A percentile compares a stretch with the other conserved stretches of the same genome.
Evolutionary conservation across 2,888 invertebrate genomes (phyloP).

Genomic region (Cephus spinipes): DNA sequence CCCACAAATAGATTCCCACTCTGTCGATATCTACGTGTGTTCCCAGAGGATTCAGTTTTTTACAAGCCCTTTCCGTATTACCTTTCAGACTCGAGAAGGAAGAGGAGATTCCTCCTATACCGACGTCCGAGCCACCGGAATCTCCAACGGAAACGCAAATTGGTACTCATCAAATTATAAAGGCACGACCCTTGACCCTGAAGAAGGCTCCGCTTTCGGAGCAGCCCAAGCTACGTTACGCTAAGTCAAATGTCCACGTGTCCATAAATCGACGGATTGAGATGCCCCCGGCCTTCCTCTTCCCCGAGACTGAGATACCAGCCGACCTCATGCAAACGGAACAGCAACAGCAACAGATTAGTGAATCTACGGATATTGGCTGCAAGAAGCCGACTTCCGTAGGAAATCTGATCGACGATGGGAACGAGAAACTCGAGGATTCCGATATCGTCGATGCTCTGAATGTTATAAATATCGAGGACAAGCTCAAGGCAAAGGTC

Average conservation of each 20-base stretch:
- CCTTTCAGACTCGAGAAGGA: slow-evolving; percentile 56
- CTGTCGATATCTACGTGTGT: background rate
- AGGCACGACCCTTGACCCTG: slow-evolving; percentile 86
- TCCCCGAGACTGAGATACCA: slow-evolving; percentile 80
- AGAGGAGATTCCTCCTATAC: slow-evolving; percentile 60
- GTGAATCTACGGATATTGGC: slow-evolving; percentile 48
- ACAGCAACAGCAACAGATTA: slow-evolving; percentile 53
- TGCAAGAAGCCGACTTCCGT: slow-evolving; percentile 31
- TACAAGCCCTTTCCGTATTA: background rate
- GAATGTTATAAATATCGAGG: slow-evolving; percentile 63
- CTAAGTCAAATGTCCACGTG: slow-evolving; percentile 74
- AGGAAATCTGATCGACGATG: slow-evolving; percentile 30
- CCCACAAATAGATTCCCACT: background rate
- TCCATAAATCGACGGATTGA: slow-evolving; percentile 81
- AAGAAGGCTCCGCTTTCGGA: slow-evolving; percentile 86
- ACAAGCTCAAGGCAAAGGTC: slow-evolving; percentile 53
- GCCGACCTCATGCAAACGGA: slow-evolving; percentile 70
- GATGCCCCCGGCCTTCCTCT: slow-evolving; percentile 85
- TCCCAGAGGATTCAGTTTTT: background rate
- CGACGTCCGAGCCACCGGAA: slow-evolving; percentile 62
- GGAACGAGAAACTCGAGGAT: slow-evolving; percentile 57
- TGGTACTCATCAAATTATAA: slow-evolving; percentile 69
- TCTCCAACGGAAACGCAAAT: slow-evolving; percentile 59
- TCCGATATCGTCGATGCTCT: slow-evolving; percentile 63
- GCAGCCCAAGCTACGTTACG: slow-evolving; percentile 79